These are phyloP conservation scores for Neolamprologus ventralis DNA, from an alignment of 2,113 vertebrate species.

Conservation along the genomic window DNA sequence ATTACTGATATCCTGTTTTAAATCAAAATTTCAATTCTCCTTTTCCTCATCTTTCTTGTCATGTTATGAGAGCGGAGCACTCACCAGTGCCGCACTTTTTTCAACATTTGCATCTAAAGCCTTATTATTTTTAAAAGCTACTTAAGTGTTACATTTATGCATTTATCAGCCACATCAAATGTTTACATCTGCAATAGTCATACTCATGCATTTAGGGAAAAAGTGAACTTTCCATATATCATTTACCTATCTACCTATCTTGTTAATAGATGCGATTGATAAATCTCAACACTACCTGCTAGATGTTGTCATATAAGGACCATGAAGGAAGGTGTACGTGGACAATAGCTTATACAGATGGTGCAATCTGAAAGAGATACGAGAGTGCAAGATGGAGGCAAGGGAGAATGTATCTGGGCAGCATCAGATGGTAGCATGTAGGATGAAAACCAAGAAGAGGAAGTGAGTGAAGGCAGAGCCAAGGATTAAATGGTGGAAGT, in stretches of 20 bases:
- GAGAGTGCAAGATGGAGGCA: not conserved
- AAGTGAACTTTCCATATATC: not conserved
- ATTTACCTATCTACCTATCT: not conserved
- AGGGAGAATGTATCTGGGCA: not conserved
- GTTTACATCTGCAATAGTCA: not conserved
- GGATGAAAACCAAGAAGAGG: not conserved
- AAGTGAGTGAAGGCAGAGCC: not conserved
- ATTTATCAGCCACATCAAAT: not conserved
- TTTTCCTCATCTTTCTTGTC: not conserved
- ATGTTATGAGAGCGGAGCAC: not conserved
- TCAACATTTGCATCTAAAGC: not conserved
- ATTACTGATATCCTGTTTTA: not conserved
- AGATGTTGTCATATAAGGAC: not conserved
- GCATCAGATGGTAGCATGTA: not conserved
- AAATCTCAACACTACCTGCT: not conserved
- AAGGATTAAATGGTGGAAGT: not conserved
- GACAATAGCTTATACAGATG: not conserved
- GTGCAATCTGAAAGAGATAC: not conserved
- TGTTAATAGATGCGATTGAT: not conserved
- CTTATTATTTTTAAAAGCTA: not conserved
- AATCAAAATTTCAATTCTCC: not conserved
- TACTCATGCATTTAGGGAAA: not conserved
- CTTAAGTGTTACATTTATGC: not conserved
- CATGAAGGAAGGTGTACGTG: not conserved
- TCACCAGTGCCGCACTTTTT: fast-evolving